Evolutionary conservation across 2,113 vertebrate genomes (phyloP).

Genomic region (Motacilla alba): DNA sequence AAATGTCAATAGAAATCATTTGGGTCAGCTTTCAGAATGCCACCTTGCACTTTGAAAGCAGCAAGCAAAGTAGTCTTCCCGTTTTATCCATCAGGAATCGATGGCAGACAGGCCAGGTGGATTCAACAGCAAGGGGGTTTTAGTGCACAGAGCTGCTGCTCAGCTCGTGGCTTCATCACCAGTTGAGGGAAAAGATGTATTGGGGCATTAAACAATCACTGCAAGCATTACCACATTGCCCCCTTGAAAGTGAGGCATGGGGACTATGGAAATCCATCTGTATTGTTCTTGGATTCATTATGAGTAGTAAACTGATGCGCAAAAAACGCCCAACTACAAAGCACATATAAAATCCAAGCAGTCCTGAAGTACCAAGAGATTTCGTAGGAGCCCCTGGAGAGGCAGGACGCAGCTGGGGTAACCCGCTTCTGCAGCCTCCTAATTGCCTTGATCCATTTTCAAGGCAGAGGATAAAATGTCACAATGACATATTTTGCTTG

Average conservation of each 20-base stretch:
- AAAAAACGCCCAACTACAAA: neutral
- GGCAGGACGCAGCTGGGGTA: neutral
- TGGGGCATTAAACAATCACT: neutral
- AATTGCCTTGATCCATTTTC: neutral
- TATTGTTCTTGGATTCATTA: neutral
- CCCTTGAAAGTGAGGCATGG: neutral
- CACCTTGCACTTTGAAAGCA: neutral
- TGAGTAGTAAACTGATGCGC: neutral
- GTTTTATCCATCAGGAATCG: neutral
- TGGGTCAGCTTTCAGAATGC: neutral
- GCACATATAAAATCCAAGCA: neutral
- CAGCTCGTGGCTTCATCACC: neutral
- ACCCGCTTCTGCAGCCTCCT: neutral
- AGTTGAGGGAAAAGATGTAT: neutral
- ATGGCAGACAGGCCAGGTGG: neutral
- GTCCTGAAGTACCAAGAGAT: neutral
- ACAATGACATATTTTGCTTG: neutral
- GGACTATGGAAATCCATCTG: neutral
- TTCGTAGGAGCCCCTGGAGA: neutral
- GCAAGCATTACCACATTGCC: no score
- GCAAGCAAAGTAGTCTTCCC: neutral
- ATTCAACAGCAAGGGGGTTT: neutral
- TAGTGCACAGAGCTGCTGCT: neutral
- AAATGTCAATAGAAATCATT: neutral
- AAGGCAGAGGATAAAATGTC: neutral